Percentiles rank a stretch among this genome's conserved stretches.
Evolutionary conservation across 1,140 invertebrate genomes (phyloP).

Genomic region (Chelonus insularis): DNA sequence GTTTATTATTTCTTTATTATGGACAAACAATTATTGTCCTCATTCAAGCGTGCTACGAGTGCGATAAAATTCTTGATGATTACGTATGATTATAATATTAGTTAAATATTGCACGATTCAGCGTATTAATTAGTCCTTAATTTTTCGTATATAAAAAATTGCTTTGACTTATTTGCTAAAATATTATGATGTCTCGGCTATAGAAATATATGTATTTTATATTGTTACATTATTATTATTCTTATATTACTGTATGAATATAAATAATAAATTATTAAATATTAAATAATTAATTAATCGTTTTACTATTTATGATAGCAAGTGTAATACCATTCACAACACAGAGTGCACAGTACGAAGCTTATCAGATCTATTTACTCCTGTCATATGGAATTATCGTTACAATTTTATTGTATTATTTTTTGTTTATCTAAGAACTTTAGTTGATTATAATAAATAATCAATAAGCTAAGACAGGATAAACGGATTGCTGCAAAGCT

Average conservation of each 20-base stretch:
- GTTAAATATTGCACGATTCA: constrained; percentile 51
- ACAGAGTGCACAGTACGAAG: constrained; percentile 62
- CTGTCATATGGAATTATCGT: constrained; percentile 36
- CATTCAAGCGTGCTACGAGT: constrained; percentile 13
- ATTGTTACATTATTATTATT: constrained; percentile 44
- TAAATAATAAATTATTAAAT: constrained; percentile 3
- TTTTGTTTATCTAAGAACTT: constrained; percentile 12
- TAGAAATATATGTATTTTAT: constrained; percentile 56
- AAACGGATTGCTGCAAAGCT: constrained; percentile 41
- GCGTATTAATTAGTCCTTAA: constrained; percentile 39
- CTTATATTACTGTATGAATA: constrained; percentile 41
- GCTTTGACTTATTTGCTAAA: constrained; percentile 58
- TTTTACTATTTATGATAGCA: constrained; percentile 30
- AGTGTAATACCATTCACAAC: constrained; percentile 58
- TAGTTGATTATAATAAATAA: constrained; percentile 1
- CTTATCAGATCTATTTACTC: constrained; percentile 43
- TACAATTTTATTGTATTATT: too few species aligned
- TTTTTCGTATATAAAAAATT: constrained; percentile 58
- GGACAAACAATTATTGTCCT: constrained; percentile 10
- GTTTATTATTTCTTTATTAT: too few species aligned
- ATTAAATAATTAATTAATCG: too few species aligned
- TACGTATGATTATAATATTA: constrained; percentile 39
- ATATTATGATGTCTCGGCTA: too few species aligned
- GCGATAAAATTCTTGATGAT: background rate
- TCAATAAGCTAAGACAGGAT: constrained; percentile 29